Evolutionary conservation across 1,140 invertebrate species (phyloP).

Genomic region (Trachymyrmex septentrionalis): DNA sequence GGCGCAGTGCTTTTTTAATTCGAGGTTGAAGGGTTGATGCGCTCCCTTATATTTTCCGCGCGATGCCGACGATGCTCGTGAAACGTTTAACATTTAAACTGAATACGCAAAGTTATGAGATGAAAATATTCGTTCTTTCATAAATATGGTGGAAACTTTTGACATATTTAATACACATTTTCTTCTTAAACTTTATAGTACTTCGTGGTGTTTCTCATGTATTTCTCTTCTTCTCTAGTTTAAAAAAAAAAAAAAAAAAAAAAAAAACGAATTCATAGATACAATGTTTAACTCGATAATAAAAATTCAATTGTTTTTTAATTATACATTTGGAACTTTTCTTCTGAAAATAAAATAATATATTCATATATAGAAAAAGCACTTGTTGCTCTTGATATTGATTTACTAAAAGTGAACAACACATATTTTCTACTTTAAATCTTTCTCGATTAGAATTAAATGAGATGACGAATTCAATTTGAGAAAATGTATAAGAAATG

Average conservation of each 20-base stretch:
- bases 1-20: conserved; percentile 36
- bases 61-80: neutral
- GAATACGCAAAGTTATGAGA: conserved; percentile 39
- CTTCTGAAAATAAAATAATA: neutral
- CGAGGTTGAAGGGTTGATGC: conserved; percentile 14
- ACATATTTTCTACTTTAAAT: neutral
- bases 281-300: neutral
- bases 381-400: conserved; percentile 46
- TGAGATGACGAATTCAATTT: conserved; percentile 2
- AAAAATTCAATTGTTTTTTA: neutral
- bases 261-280: conserved; percentile 1
- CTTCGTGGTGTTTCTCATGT: conserved; percentile 2
- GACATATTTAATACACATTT: conserved; percentile 37
- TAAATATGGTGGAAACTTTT: conserved; percentile 37
- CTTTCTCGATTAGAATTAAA: neutral
- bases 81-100: conserved; percentile 31
- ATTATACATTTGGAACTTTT: neutral
- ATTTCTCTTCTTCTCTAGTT: neutral
- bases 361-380: neutral
- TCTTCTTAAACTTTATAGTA: conserved; percentile 2
- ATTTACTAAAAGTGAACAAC: conserved; percentile 3
- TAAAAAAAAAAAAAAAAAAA: conserved; percentile 35
- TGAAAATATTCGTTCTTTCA: conserved; percentile 24
- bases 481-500: neutral
- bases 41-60: neutral